These are phyloP conservation scores for Cheilosia scutellata DNA, from an alignment of 2,888 invertebrate species.

Conservation along the genomic window DNA sequence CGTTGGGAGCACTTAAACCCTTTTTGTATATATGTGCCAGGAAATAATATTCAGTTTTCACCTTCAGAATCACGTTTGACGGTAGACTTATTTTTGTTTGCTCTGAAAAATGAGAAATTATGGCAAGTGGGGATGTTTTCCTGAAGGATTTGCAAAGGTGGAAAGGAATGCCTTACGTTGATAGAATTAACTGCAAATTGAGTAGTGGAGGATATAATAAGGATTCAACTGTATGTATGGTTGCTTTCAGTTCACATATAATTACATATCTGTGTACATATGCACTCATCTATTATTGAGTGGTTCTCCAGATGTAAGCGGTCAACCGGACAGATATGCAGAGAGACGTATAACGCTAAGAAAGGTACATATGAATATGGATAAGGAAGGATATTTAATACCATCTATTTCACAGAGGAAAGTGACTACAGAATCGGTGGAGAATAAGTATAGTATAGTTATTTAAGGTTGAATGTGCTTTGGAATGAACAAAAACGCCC, in stretches of 20 bases:
- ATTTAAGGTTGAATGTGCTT: too few relatives aligned
- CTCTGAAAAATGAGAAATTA: slow-evolving; percentile 2
- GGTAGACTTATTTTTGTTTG: slow-evolving; percentile 3
- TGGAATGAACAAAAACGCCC: too few relatives aligned
- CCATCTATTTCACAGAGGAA: too few relatives aligned
- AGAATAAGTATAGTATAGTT: too few relatives aligned
- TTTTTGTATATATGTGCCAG: slow-evolving; percentile 45
- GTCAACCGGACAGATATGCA: too few relatives aligned
- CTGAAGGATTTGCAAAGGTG: slow-evolving; percentile 1
- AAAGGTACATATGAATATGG: too few relatives aligned
- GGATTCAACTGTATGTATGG: neutral
- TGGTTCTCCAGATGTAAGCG: too few relatives aligned
- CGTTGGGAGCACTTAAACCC: slow-evolving; percentile 71
- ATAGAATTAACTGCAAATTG: slow-evolving; percentile 1
- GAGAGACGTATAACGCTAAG: too few relatives aligned
- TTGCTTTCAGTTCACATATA: neutral
- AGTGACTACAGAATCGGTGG: too few relatives aligned
- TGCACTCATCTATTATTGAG: too few relatives aligned
- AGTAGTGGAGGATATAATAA: neutral
- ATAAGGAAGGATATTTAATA: too few relatives aligned
- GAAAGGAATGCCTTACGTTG: neutral
- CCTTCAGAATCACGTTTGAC: slow-evolving; percentile 35
- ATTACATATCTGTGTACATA: neutral
- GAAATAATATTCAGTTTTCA: slow-evolving; percentile 32
- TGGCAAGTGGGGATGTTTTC: slow-evolving; percentile 3